phyloP scores from a whole-genome alignment of 2,797 vertebrate species.

The Crenichthys baileyi region DNA sequence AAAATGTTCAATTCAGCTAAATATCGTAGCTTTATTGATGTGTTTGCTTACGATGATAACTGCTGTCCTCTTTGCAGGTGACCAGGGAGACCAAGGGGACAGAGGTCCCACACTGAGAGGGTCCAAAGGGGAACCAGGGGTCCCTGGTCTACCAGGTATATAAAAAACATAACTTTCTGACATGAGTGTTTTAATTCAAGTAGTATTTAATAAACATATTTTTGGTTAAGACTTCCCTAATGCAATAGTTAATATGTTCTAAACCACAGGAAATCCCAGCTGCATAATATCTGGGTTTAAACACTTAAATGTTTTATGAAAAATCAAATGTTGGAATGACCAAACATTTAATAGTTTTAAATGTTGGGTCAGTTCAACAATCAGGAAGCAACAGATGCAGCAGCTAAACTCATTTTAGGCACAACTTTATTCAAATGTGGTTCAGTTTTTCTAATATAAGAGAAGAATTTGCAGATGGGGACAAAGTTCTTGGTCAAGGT shows the following conservation, averaged over 20 bases:
- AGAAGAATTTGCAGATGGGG: too few species aligned
- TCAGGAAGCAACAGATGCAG: too few species aligned
- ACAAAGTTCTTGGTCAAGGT: too few species aligned
- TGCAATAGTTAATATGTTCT: background rate
- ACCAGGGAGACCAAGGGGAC: constrained; percentile 92
- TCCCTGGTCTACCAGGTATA: constrained; percentile 89
- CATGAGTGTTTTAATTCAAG: background rate
- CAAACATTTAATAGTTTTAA: background rate
- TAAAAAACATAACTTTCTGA: background rate
- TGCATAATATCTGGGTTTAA: background rate
- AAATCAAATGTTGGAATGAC: background rate
- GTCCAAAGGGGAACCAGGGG: constrained; percentile 87
- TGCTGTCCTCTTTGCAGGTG: constrained; percentile 78
- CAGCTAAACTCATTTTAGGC: too few species aligned
- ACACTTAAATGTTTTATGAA: background rate
- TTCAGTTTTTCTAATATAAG: too few species aligned
- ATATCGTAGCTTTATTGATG: constrained; percentile 12
- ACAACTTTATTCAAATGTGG: too few species aligned
- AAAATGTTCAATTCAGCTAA: background rate
- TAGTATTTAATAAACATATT: background rate
- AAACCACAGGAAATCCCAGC: background rate
- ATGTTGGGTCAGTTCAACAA: background rate
- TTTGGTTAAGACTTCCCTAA: background rate
- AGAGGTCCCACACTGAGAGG: constrained; percentile 88
- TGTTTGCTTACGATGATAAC: background rate